A percentile compares a stretch with the other conserved stretches of the same genome.
Conservation (phyloP, 2,113 vertebrate species). For the Cheilinus undulatus region DNA sequence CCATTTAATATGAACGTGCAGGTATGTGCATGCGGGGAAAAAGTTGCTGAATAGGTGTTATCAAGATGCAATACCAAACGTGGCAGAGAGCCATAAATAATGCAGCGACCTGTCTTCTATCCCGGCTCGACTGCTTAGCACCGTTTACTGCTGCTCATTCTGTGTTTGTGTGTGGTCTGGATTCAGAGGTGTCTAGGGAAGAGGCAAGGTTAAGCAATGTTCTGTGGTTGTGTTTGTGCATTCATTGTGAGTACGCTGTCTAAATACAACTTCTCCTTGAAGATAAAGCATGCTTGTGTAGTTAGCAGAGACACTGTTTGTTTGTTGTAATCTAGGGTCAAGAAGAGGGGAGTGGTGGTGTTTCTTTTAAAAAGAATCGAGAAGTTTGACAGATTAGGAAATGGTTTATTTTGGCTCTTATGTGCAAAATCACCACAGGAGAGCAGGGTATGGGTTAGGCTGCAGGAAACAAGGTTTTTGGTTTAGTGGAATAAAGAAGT, state of each 20-base stretch:
- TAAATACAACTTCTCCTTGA: conserved; percentile 41
- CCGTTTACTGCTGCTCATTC: conserved; percentile 73
- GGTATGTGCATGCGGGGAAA: conserved; percentile 38
- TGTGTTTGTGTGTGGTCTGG: conserved; percentile 35
- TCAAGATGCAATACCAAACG: conserved; percentile 71
- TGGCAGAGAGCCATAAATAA: conserved; percentile 76
- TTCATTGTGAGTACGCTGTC: conserved; percentile 50
- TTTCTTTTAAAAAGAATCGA: not conserved
- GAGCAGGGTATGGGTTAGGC: not conserved
- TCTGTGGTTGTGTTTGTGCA: conserved; percentile 54
- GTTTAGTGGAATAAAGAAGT: not conserved
- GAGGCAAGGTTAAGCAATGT: conserved; percentile 19
- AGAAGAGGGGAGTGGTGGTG: conserved; percentile 27
- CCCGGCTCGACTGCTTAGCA: conserved; percentile 74
- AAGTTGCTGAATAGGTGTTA: conserved; percentile 77
- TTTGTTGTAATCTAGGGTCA: conserved; percentile 31
- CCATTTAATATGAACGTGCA: conserved; percentile 8
- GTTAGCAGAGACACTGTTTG: conserved; percentile 14
- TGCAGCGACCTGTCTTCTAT: conserved; percentile 75
- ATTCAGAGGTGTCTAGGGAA: conserved; percentile 37
- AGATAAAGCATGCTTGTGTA: conserved; percentile 37
- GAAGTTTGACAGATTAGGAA: not conserved
- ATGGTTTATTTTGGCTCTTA: not conserved
- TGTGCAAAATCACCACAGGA: not conserved
- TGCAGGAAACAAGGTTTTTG: not conserved